Evolutionary conservation across 2,888 invertebrate species (phyloP).

Genomic region (Pomacea canaliculata): DNA sequence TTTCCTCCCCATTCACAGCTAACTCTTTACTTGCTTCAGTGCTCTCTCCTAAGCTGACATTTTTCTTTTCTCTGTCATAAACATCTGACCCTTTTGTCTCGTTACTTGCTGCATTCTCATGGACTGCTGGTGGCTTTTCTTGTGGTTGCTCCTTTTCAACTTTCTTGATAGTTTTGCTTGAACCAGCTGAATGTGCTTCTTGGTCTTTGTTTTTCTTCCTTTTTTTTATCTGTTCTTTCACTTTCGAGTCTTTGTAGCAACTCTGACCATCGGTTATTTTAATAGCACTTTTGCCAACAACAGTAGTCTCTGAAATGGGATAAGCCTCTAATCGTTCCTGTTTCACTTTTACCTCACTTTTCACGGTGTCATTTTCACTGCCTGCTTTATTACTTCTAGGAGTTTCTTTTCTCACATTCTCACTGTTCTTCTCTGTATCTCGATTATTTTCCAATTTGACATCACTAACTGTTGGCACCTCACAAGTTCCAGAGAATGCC

Average conservation of each 20-base stretch:
- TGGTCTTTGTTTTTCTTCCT: background rate
- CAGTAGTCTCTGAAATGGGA: no score
- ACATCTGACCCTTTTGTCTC: no score
- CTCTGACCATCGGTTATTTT: background rate
- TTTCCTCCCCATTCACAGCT: constrained; percentile 35
- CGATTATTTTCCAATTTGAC: background rate
- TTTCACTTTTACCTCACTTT: constrained; percentile 14
- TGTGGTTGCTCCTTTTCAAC: no score
- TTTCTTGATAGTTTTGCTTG: no score
- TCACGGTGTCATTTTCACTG: constrained; percentile 28
- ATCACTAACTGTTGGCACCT: no score
- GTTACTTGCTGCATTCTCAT: no score
- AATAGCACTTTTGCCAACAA: background rate
- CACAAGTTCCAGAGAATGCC: no score
- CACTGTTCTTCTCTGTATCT: background rate
- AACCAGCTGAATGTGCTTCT: no score
- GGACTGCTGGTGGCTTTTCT: no score
- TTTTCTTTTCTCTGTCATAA: background rate
- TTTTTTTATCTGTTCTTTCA: background rate
- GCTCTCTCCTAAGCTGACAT: background rate
- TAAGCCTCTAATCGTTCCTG: constrained; percentile 25
- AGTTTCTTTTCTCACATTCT: constrained; percentile 6
- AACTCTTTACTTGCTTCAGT: constrained; percentile 47
- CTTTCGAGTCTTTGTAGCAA: background rate
- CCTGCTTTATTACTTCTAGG: constrained; percentile 24